Evolutionary conservation across 2,888 invertebrate species (phyloP), one percentile per base, ranked within the genome.

Genomic region (Argyresthia albistria): DNA sequence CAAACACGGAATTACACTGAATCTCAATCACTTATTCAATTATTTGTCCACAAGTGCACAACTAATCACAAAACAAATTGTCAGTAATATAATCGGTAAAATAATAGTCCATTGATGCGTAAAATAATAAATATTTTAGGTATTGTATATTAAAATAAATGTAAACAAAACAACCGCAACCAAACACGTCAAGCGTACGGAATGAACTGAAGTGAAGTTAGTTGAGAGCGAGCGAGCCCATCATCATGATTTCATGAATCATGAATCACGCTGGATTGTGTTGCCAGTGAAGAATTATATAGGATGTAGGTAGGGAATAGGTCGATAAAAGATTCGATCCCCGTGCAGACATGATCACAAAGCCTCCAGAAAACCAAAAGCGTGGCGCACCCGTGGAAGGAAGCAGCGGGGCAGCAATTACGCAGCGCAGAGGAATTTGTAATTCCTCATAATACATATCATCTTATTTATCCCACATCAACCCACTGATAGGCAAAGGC

Each of bases 21-120:
- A 37, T 48, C 46, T 12, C 8, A 12, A 48, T 14, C 48, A 39
- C 15, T 35, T 35, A 7, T 7, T 10, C 37, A 48, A 37, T 37
- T 12, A 39, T 2, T n/a, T 14, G 45, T 12, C 15, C 15, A 64
- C 58, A 59, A 59, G 69, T 70, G 69, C 76, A 77, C 73, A 70
- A 64, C 53, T 51, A 55, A 58, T 58, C 76, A 76, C 70, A 71
- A 72, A 64, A 66, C 67, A 61, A 43, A 46, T 57, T 45, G 39
- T 45, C 51, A 14, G 42, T 42, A 45, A 12, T 45, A 15, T 42
- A 15, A 9, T 45, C 45, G 45, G 9, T 4, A 9, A 39, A 39
- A 9, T 39, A 39, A 39, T 8, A 3, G 39, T 39, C 39, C n/a
- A 48, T 14, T 12, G 36, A 14, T 12, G 9, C 48, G 11, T 14